Percentiles rank a stretch among this genome's conserved stretches.
Evolutionary conservation across 2,113 vertebrate genomes (phyloP).

Genomic region (Macquaria ambigua): DNA sequence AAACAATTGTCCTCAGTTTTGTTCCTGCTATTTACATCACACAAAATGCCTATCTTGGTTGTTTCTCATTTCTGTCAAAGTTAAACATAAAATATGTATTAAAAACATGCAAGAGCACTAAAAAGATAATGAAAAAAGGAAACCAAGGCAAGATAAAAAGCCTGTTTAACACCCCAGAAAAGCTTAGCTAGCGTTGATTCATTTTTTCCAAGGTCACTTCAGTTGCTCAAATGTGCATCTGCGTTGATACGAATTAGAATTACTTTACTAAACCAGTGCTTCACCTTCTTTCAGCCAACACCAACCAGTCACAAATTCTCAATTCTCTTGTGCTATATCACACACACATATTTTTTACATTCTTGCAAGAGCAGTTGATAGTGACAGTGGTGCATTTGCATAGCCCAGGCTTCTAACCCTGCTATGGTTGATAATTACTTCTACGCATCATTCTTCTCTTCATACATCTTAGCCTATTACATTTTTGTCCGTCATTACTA

Average conservation of each 20-base stretch:
- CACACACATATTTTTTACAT: background rate
- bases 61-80: background rate
- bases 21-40: background rate
- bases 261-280: background rate
- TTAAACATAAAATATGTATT: background rate
- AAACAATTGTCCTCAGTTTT: background rate
- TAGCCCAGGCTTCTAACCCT: constrained; percentile 2
- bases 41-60: background rate
- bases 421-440: constrained; percentile 40
- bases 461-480: constrained; percentile 11
- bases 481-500: constrained; percentile 34
- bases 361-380: constrained; percentile 3
- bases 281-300: background rate
- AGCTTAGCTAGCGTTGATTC: background rate
- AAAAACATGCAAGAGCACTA: background rate
- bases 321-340: background rate
- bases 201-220: constrained; percentile 15
- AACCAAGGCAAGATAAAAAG: background rate
- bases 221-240: constrained; percentile 1
- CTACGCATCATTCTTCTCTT: constrained; percentile 18
- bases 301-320: background rate
- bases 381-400: constrained; percentile 15
- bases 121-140: background rate
- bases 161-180: constrained; percentile 4
- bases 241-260: background rate